Base-by-base conservation (phyloP, 2,888 invertebrate genomes). In the Psococerastis gibbosa region DNA sequence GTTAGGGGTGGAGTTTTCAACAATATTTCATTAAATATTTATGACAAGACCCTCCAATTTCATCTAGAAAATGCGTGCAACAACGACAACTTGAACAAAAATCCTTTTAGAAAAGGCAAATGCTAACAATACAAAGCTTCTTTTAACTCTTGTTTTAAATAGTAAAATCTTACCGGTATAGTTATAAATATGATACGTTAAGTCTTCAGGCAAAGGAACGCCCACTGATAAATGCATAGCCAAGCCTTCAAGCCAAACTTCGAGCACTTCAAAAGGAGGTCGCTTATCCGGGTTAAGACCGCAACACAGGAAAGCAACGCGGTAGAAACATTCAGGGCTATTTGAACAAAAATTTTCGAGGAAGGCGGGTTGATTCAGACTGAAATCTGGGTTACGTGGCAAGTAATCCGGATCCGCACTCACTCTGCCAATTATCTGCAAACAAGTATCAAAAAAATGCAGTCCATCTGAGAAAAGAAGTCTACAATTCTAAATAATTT, bases 321-420 rank as follows among this genome's bases (percentile, higher is more conserved):
- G 75, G 60, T 82, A 85, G 61, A 92, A 83, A 2, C 83, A 74
- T 56, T 87, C 81, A 0, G 92, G 92, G 57, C 91, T 91, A 46
- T 68, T 68, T 9, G 62, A 54, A 57, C 91, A 91, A 64, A 88
- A 92, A 61, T 84, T 83, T 51, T 85, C 84, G 43, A 76, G 69
- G 59, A 92, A 94, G 3, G 77, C 71, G 47, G 74, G 69, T 58
- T 87, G 85, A 65, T 92, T 89, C 16, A 94, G 66, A 1, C 91
- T 91, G 60, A 94, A 94, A 65, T 94, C 92, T 32, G 78, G 71
- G 2, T 87, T 84, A 32, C 94, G 73, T 2, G 94, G 92, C 50
- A 94, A 65, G 59, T 78, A 83, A 62, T 94, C 94, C 0, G 94
- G 94, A 68, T 94, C 94, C 0, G 94, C 94, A 49, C 85, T 81